Evolutionary conservation across 2,797 vertebrate species (phyloP), one percentile per base, ranked within the genome.

Genomic region (Pteropus rufus): DNA sequence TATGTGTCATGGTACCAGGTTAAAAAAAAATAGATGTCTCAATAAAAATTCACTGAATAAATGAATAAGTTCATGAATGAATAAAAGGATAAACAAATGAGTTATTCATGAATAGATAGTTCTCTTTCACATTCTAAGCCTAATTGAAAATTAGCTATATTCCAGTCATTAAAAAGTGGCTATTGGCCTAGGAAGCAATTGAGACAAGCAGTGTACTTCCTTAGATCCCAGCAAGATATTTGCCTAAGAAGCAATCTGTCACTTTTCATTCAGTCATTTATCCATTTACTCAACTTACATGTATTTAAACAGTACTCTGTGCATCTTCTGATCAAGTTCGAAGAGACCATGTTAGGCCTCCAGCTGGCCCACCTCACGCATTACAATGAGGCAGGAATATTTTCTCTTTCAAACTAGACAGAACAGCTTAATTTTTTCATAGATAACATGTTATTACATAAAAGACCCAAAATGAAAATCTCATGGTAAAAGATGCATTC

Each of bases 101-200:
- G 21, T 79, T 80, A 70, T 44, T 89, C 54, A 70, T 86, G 24
- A 67, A 19, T 3, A 23, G 8, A 73, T 8, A 18, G 8, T 52
- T 79, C 31, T 46, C 41, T 75, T 89, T 83, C 26, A 85, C 36
- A 44, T 65, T 91, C 39, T 85, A 95, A 92, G 19, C 16, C 56
- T 96, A 64, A 39, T 46, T 91, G 34, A 91, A 94, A 97, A 69
- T 62, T 49, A 94, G 5, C 54, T 91, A 10, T 67, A 49, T 79
- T 76, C 21, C 26, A 54, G 4, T 29, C 19, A 89, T 93, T 52
- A 69, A 49, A 95, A 97, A 76, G 15, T 89, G 62, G 14, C 23
- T 90, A 6, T 56, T 94, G 34, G 24, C 23, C n/a, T 75, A 90
- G 36, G 46, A 93, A 93, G n/a, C 3, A 70, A 56, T 23, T 85